These are phyloP conservation scores for Acrocephalus scirpaceus DNA, from an alignment of 2,797 vertebrate genomes.

Conservation along the genomic window DNA sequence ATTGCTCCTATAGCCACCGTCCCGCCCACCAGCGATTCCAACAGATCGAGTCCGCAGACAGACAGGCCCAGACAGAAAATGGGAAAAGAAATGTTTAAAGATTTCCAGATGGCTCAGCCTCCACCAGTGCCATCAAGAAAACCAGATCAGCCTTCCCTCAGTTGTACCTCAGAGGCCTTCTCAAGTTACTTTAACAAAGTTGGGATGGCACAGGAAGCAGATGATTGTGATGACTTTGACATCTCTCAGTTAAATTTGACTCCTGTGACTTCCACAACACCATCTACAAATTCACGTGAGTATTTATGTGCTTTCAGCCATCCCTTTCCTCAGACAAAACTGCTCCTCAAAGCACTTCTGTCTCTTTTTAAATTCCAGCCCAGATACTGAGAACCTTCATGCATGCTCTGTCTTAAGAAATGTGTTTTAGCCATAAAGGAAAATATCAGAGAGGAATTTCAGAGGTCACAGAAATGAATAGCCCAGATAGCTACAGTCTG, in stretches of 20 bases:
- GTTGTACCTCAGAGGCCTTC: conserved; percentile 96
- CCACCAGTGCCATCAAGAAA: conserved; percentile 90
- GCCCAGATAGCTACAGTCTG: neutral
- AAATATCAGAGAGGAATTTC: neutral
- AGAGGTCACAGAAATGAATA: neutral
- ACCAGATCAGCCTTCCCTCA: conserved; percentile 89
- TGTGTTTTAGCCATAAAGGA: neutral
- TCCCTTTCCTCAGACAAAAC: neutral
- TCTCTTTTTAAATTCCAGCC: neutral
- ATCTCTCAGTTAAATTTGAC: conserved; percentile 99
- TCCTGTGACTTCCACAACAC: conserved; percentile 96
- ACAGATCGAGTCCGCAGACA: conserved; percentile 89
- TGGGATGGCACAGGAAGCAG: conserved; percentile 94
- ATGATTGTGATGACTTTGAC: conserved; percentile 98
- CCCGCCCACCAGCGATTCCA: conserved; percentile 86
- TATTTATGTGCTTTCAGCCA: neutral
- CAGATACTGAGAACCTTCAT: neutral
- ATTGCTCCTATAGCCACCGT: conserved; percentile 86
- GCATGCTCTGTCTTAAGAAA: neutral
- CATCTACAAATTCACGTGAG: conserved; percentile 98
- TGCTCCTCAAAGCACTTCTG: neutral
- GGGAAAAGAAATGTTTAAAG: conserved; percentile 91
- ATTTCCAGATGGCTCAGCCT: conserved; percentile 96
- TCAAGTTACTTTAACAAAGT: conserved; percentile 96
- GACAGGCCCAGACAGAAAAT: conserved; percentile 88